Evolutionary conservation across 2,113 vertebrate species (phyloP).

Genomic region (Lipophrys pholis): DNA sequence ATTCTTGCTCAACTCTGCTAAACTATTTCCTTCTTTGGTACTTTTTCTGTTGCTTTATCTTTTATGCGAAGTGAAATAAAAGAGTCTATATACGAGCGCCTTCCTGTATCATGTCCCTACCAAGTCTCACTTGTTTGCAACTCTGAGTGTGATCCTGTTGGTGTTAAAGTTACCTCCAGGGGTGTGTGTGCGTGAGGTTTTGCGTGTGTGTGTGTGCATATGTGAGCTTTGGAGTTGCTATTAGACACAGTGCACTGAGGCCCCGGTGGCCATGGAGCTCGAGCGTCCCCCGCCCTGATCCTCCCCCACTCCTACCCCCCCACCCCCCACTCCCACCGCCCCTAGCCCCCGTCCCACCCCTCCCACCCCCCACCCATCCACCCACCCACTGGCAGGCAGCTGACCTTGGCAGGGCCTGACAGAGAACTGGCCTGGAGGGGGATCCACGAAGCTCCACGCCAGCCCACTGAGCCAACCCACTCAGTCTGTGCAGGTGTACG

Average conservation of each 20-base stretch:
- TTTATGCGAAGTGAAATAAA: conserved; percentile 19
- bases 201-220: conserved; percentile 49
- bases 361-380: conserved; percentile 31
- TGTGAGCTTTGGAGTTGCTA: conserved; percentile 83
- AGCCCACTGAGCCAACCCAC: conserved; percentile 80
- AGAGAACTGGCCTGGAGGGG: conserved; percentile 82
- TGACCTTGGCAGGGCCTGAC: conserved; percentile 83
- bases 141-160: conserved; percentile 11
- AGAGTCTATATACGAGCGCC: not conserved
- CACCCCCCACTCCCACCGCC: not conserved
- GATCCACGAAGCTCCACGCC: conserved; percentile 73
- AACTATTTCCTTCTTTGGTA: conserved; percentile 35
- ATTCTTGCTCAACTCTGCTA: conserved; percentile 50
- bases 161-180: conserved; percentile 63
- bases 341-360: conserved; percentile 29
- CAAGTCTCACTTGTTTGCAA: conserved; percentile 16
- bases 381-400: conserved; percentile 65
- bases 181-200: conserved; percentile 48
- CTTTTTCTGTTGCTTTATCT: conserved; percentile 21
- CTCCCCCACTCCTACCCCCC: conserved; percentile 25
- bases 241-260: conserved; percentile 84
- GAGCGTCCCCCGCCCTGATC: conserved; percentile 51
- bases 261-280: conserved; percentile 79
- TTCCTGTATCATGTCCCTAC: conserved; percentile 8
- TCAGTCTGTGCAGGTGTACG: conserved; percentile 71